Percentiles rank a stretch among this genome's conserved stretches.
phyloP scores from a whole-genome alignment of 1,140 invertebrate genomes.

The Hyphantria cunea region DNA sequence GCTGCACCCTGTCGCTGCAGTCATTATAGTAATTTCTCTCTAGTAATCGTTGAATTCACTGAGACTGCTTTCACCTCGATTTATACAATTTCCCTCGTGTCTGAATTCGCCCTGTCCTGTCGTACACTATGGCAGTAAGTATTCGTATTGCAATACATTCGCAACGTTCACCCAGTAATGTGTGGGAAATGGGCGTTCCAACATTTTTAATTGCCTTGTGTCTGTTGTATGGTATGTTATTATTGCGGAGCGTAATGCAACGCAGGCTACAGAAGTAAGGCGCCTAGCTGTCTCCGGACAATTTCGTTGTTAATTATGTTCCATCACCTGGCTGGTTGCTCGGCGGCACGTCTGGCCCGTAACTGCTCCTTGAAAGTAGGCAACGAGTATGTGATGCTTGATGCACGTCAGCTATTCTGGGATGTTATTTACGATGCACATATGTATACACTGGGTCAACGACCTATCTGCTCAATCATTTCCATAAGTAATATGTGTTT shows the following conservation, averaged over 20 bases:
- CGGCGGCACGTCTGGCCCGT: conserved; percentile 62
- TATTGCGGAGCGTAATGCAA: conserved; percentile 67
- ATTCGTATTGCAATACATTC: conserved; percentile 46
- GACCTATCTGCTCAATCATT: conserved; percentile 41
- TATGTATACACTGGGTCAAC: conserved; percentile 51
- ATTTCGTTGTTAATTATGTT: conserved; percentile 77
- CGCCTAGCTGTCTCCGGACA: conserved; percentile 75
- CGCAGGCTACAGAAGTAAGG: conserved; percentile 69
- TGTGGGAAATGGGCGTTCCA: conserved; percentile 64
- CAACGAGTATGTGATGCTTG: conserved; percentile 45
- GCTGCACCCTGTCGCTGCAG: conserved; percentile 48
- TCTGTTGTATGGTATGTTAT: conserved; percentile 59
- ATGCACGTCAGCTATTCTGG: conserved; percentile 51
- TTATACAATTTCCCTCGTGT: conserved; percentile 52
- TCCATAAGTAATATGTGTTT: too few species aligned
- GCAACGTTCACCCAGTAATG: conserved; percentile 55
- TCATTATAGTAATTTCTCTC: conserved; percentile 57
- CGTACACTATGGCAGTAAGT: conserved; percentile 14
- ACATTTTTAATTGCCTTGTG: conserved; percentile 69
- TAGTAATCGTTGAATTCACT: conserved; percentile 52
- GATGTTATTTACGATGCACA: conserved; percentile 53
- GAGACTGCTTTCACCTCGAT: conserved; percentile 61
- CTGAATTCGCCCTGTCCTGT: conserved; percentile 43
- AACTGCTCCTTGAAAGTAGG: conserved; percentile 62
- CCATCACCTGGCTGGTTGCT: conserved; percentile 56